These are phyloP conservation scores for Pseudocheirus occidentalis DNA, from an alignment of 2,797 vertebrate genomes.

Conservation along the genomic window DNA sequence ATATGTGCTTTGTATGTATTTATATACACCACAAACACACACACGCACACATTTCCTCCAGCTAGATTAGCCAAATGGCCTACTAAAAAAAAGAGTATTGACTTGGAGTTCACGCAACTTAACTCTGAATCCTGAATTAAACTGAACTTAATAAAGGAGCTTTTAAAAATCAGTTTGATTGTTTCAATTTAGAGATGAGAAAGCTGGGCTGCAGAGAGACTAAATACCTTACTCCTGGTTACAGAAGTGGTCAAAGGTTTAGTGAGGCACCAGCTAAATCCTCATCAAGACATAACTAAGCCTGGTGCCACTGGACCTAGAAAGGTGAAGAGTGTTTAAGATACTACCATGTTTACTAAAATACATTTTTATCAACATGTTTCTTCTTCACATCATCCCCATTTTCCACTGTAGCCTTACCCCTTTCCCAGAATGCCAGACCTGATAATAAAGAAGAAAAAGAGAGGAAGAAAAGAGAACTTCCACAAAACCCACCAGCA, in stretches of 20 bases:
- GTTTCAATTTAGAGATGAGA: neutral
- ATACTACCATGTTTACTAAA: neutral
- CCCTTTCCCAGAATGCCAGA: neutral
- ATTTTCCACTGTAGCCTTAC: neutral
- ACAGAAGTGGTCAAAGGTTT: neutral
- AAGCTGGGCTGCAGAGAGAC: neutral
- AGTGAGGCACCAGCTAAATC: neutral
- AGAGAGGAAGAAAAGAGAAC: neutral
- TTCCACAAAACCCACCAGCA: neutral
- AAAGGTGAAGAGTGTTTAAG: neutral
- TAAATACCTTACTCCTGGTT: neutral
- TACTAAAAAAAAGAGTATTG: neutral
- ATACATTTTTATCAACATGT: neutral
- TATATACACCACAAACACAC: neutral
- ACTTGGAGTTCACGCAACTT: neutral
- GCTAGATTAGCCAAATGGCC: neutral
- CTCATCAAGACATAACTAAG: neutral
- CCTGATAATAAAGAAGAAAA: neutral
- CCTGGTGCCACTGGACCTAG: neutral
- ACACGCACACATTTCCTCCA: neutral
- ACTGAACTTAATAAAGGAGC: neutral
- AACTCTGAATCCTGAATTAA: neutral
- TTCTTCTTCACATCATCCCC: neutral
- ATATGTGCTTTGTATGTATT: neutral
- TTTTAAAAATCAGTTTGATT: neutral